These are phyloP conservation scores for Aquatica leii DNA, from an alignment of 2,888 invertebrate genomes.

Conservation along the genomic window DNA sequence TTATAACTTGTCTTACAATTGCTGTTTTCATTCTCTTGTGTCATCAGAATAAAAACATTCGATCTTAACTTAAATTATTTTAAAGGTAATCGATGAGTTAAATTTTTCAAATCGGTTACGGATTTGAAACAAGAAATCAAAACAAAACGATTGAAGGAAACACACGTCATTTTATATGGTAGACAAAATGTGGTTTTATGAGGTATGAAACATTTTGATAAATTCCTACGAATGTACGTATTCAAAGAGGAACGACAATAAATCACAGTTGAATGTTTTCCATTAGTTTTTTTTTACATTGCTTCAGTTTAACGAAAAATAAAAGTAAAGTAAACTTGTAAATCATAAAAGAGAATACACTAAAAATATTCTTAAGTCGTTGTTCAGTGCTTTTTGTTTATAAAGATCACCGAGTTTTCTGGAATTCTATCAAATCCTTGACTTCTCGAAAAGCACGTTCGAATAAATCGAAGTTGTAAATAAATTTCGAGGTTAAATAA, in stretches of 20 bases:
- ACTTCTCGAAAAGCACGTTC: constrained; percentile 17
- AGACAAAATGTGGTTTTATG: constrained; percentile 3
- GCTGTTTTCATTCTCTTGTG: too few species aligned
- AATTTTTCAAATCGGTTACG: too few species aligned
- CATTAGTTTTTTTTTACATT: constrained; percentile 7
- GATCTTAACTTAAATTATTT: too few species aligned
- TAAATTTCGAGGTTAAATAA: constrained; percentile 32
- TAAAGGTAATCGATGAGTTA: too few species aligned
- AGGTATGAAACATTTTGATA: constrained; percentile 7
- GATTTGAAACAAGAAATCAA: too few species aligned
- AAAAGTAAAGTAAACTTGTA: constrained; percentile 11
- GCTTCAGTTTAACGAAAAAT: constrained; percentile 5
- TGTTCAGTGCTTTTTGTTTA: constrained; percentile 10
- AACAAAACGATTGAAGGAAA: too few species aligned
- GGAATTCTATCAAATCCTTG: constrained; percentile 26
- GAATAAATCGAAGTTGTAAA: constrained; percentile 32
- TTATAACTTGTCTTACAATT: too few species aligned
- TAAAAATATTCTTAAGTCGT: constrained; percentile 8
- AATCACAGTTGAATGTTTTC: constrained; percentile 5
- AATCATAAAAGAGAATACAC: constrained; percentile 21
- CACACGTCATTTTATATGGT: too few species aligned
- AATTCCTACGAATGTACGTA: neutral
- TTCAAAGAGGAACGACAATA: neutral
- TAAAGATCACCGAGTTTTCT: constrained; percentile 20
- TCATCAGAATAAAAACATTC: too few species aligned